These are phyloP conservation scores for Macquaria australasica DNA, from an alignment of 2,113 vertebrate genomes.

Conservation along the genomic window DNA sequence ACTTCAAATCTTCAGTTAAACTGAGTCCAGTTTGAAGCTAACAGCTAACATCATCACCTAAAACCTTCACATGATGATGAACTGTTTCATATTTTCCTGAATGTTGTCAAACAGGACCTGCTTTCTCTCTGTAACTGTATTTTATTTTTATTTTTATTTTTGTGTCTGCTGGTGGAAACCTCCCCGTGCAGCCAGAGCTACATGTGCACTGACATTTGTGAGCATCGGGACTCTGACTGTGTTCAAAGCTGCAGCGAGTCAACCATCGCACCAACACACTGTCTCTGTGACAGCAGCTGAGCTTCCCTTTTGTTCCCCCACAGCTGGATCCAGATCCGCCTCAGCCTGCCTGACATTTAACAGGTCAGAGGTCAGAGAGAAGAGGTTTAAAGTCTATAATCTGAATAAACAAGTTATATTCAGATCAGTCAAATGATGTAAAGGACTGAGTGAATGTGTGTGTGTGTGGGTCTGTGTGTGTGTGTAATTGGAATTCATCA, in stretches of 20 bases:
- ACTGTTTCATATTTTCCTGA: too few relatives aligned
- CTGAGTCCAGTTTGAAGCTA: too few relatives aligned
- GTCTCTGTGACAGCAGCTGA: background rate
- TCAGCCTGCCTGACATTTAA: slow-evolving; percentile 10
- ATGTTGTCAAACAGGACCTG: too few relatives aligned
- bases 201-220: slow-evolving; percentile 42
- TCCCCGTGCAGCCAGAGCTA: background rate
- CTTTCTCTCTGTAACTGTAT: too few relatives aligned
- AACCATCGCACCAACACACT: background rate
- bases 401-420: background rate
- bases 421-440: background rate
- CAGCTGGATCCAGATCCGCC: slow-evolving; percentile 36
- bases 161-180: background rate
- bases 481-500: background rate
- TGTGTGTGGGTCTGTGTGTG: background rate
- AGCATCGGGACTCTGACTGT: slow-evolving; percentile 37
- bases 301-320: background rate
- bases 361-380: slow-evolving; percentile 3
- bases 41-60: too few relatives aligned
- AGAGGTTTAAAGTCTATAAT: background rate
- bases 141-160: too few relatives aligned
- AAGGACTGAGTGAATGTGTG: background rate
- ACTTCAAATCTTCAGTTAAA: too few relatives aligned
- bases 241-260: slow-evolving; percentile 36
- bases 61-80: too few relatives aligned